Base-by-base conservation (phyloP, 2,888 invertebrate genomes). In the Diadegma fenestrale region DNA sequence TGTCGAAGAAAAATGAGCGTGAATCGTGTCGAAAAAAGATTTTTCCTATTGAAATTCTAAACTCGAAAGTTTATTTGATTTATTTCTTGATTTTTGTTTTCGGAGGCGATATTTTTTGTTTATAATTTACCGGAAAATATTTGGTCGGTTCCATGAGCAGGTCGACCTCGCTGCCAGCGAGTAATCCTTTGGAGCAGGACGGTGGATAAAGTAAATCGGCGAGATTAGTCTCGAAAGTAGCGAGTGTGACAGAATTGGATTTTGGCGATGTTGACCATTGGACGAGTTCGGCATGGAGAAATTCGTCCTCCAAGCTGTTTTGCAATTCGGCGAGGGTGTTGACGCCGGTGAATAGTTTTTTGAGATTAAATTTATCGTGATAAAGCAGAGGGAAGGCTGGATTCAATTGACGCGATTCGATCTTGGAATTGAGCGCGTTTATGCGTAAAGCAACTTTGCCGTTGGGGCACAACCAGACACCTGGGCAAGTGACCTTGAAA, bases 391-490 rank as follows among this genome's bases (percentile, higher is more conserved):
- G 98, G 92, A 98, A 98, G 66, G 95, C 92, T 0, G 97, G 97
- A 2, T 95, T 94, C 58, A 96, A 93, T 79, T 95, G 94, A 86
- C 95, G 95, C 8, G 97, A 97, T 92, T 96, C 96, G 87, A 96
- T 95, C 89, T 95, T 96, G 45, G 96, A 96, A 61, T 96, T 96
- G 66, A 98, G 94, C 75, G 96, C 95, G 88, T 95, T 95, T 51
- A 97, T 95, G 86, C 96, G 96, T 37, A 97, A 94, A 8, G 96
- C 96, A 10, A 97, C 95, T 90, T 96, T 95, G n/a, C 97, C 97
- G 93, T 96, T 96, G 86, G 97, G 96, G 90, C 97, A 97, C 43
- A 98, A 94, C 97, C 97, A 97, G 17, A 97, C 97, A 45, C 98
- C 98, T n/a, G 97, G 97, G 93, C 97, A 97, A 80, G 97, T 96